Evolutionary conservation across 2,888 invertebrate genomes (phyloP).

Genomic region (Yponomeuta evonymella): DNA sequence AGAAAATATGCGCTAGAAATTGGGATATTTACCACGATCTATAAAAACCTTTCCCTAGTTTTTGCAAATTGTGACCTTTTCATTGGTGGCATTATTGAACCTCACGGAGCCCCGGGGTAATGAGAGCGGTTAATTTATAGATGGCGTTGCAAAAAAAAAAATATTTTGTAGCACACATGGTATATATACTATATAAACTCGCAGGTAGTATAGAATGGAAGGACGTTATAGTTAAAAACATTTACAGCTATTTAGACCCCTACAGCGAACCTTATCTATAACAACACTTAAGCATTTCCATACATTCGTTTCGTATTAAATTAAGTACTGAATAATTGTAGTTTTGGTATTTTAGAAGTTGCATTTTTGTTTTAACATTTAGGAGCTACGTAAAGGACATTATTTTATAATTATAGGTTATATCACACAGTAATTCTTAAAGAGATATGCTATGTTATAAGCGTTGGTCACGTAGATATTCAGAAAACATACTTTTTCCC

Average conservation of each 20-base stretch:
- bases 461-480: conserved; percentile 69
- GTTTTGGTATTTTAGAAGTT: conserved; percentile 37
- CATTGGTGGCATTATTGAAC: no score
- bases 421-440: conserved; percentile 72
- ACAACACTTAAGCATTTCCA: conserved; percentile 36
- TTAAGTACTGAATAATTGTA: conserved; percentile 59
- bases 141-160: no score
- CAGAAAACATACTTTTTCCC: conserved; percentile 38
- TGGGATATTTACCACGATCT: no score
- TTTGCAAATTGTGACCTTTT: no score
- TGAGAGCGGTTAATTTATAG: no score
- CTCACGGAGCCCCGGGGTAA: no score
- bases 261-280: conserved; percentile 32
- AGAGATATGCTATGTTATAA: conserved; percentile 69
- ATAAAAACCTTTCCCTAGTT: no score
- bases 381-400: conserved; percentile 61
- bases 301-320: conserved; percentile 48
- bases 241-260: conserved; percentile 44
- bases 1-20: no score
- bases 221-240: conserved; percentile 16
- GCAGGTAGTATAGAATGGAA: not conserved
- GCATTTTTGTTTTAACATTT: conserved; percentile 27
- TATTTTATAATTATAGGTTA: conserved; percentile 63
- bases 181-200: not conserved
- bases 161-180: no score